Evolutionary conservation across 2,888 invertebrate genomes (phyloP).

Genomic region (Anodontia alba): DNA sequence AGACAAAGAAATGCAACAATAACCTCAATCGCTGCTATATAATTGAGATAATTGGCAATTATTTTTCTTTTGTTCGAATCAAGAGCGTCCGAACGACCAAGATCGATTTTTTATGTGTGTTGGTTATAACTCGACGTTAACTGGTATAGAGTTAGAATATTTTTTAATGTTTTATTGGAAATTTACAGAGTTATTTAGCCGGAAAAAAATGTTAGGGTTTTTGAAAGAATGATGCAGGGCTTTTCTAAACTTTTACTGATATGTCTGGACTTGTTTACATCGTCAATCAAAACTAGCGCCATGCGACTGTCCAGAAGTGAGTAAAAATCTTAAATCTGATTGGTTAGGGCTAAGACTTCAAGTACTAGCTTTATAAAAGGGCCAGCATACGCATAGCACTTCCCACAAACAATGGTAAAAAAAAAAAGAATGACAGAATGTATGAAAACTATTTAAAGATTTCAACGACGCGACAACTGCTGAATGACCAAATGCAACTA

Average conservation of each 20-base stretch:
- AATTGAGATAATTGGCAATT: slow-evolving; percentile 9
- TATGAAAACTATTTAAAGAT: too few species aligned
- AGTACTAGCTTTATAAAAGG: too few species aligned
- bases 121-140: not conserved
- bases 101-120: not conserved
- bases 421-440: too few species aligned
- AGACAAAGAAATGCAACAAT: not conserved
- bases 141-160: not conserved
- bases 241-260: not conserved
- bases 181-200: not conserved
- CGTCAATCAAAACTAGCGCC: slow-evolving; percentile 9
- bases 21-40: not conserved
- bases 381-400: too few species aligned
- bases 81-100: not conserved
- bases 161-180: not conserved
- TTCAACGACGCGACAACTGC: too few species aligned
- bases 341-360: too few species aligned
- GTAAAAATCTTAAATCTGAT: too few species aligned
- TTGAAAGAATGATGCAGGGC: not conserved
- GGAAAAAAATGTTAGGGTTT: not conserved
- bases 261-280: slow-evolving; percentile 15
- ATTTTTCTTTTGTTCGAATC: not conserved
- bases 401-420: too few species aligned
- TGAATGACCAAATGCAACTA: too few species aligned
- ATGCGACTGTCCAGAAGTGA: not conserved